Base-by-base conservation (phyloP, 2,888 invertebrate genomes). In the Mesoligia furuncula region DNA sequence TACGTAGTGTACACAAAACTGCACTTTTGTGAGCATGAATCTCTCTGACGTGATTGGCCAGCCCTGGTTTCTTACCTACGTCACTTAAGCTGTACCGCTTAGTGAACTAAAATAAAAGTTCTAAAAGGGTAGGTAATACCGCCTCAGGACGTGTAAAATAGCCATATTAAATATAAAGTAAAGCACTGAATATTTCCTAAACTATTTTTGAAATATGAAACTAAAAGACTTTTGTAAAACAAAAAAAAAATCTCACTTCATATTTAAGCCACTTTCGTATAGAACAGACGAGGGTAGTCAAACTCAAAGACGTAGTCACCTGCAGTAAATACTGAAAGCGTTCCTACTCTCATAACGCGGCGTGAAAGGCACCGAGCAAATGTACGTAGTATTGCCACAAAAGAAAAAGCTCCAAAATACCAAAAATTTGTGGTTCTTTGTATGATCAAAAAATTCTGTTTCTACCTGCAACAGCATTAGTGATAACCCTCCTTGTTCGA, bases 231-330 rank as follows among this genome's bases (percentile, higher is more conserved):
- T 27, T 36, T 45, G 24, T 62, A 67, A 81, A 71, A 78, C 45
- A 59, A 74, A 74, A 72, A 39, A 76, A 39, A 64, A 48, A 15
- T 13, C 13, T 68, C 17, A 13, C 17, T 57, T 72, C 61, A 65
- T 80, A 80, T 72, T 64, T 72, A 36, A 65, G 57, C 13, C 20
- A 57, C 15, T 79, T 84, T 62, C 13, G 24, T 67, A 42, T 15
- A 61, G 54, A 68, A 54, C 31, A 80, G 39, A 71, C 6, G n/a
- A 11, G 31, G 42, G 59, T 68, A 75, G 71, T 80, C 68, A 71
- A 81, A 81, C 80, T 85, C 48, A 77, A 81, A 74, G 68, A 81
- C 64, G 68, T 77, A 65, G 61, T 48, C n/a, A 73, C 73, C 76
- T 70, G 17, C 61, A 51, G 42, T 62, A 83, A 51, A 54, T 68